Evolutionary conservation across 2,113 vertebrate species (phyloP), one percentile per base, ranked within the genome.

Genomic region (Corythaeola cristata): DNA sequence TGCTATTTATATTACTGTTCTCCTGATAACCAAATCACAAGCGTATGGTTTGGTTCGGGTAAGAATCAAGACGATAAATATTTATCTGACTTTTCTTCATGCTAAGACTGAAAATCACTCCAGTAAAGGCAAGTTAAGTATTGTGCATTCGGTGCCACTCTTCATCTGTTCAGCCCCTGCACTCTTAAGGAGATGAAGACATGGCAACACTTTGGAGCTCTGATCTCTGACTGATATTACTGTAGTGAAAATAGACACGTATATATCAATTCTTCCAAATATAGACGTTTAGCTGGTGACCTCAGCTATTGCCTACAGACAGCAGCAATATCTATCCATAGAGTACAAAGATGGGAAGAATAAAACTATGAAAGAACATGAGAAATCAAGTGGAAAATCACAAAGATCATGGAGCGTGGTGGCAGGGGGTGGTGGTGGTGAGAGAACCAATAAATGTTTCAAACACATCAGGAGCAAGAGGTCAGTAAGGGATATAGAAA

Each of bases 401-500:
- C 30, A 64, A 66, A 84, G 27, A 81, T 81, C 52, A 33, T 4
- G 22, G 58, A 60, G n/a, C n/a, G n/a, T n/a, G n/a, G n/a, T n/a
- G n/a, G n/a, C n/a, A 18, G 18, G 15, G 5, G 0, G 5, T 12
- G 30, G 6, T 9, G 21, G 64, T 56, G 39, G 73, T 75, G 56
- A 75, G 32, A 96, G 21, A 89, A 58, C 15, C n/a, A 96, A 83
- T 59, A 72, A 89, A 56, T 85, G 12, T 89, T 95, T 93, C 47
- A 93, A 87, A 77, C 39, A 88, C 23, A 86, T 4, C 17, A 72
- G 35, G 80, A 95, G 22, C 49, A 90, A 97, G 49, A 84, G 83
- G 64, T 90, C 82, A 88, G 55, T 47, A 76, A 79, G 44, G 41
- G 14, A 50, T 73, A 76, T 17, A 93, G 53, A 96, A 96, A 75